Evolutionary conservation across 2,888 invertebrate genomes (phyloP).

Genomic region (Oegoconia quadripuncta): DNA sequence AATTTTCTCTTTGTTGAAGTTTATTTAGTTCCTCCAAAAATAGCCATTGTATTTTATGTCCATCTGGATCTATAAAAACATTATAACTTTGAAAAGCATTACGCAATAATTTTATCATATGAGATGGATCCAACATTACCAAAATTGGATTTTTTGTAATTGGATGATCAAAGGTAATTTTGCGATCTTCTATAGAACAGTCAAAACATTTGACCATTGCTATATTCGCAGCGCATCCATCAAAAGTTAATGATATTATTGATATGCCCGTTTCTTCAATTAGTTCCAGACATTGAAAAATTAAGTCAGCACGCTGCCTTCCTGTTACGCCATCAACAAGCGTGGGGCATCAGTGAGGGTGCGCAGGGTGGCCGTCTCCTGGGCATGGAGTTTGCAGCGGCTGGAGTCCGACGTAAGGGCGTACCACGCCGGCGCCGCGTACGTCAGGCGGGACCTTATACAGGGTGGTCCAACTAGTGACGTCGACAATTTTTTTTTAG

Average conservation of each 20-base stretch:
- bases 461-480: too few species aligned
- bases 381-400: too few species aligned
- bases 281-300: conserved; percentile 12
- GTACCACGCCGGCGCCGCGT: too few species aligned
- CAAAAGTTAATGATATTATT: conserved; percentile 18
- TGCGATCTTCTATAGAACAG: conserved; percentile 5
- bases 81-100: conserved; percentile 3
- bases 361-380: too few species aligned
- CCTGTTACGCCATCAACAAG: conserved; percentile 17
- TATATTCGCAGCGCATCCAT: conserved; percentile 19
- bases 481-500: too few species aligned
- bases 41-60: background rate
- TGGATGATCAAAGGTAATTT: background rate
- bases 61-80: background rate
- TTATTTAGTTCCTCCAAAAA: background rate
- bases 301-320: conserved; percentile 12
- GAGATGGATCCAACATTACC: conserved; percentile 16
- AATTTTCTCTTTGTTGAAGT: too few species aligned
- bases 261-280: conserved; percentile 12
- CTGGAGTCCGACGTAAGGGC: too few species aligned
- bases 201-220: conserved; percentile 14
- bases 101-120: conserved; percentile 20
- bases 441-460: too few species aligned
- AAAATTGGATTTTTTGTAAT: conserved; percentile 5
- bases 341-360: too few species aligned